Evolutionary conservation across 2,888 invertebrate species (phyloP), one percentile per base, ranked within the genome.

Genomic region (Yponomeuta cagnagella): DNA sequence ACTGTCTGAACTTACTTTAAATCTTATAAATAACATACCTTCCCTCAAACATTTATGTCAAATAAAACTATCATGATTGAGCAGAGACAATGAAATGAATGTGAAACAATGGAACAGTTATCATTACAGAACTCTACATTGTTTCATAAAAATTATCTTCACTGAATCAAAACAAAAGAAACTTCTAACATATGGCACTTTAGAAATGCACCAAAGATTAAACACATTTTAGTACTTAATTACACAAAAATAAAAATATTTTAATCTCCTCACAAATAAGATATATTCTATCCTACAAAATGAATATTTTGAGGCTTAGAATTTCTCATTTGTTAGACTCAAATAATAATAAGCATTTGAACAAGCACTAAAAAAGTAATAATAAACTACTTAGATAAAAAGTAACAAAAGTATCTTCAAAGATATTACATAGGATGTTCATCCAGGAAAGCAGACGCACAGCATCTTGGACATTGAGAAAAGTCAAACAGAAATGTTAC

Each of bases 401-500:
- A 52, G 15, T 4, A 43, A 43, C 9, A 43, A 43, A 5, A 43
- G 1, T 43, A 43, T 43, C 52, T 12, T 58, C 52, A 58, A 5
- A 58, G 15, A 15, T 58, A 15, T 66, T 64, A 65, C n/a, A 76
- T 79, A 71, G 72, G 73, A 73, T 87, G 85, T 78, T 92, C 92
- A 76, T 91, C 91, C 72, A 92, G 75, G 74, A 85, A 90, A 30
- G 81, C 79, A 33, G 87, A 74, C 12, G 89, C 89, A 71, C 84
- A 88, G 78, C 93, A 93, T 10, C 87, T 83, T 4, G 93, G 93
- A 73, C 93, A 93, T 71, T 90, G 89, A 0, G 88, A 74, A 71
- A 93, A 88, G 72, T 93, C 93, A 74, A 90, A 77, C 33, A 93
- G 77, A 74, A 92, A 93, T 52, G 89, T 87, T 8, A 92, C 88